A percentile compares a stretch with the other conserved stretches of the same genome.
Conservation (phyloP, 1,140 invertebrate genomes). For the Reticulitermes speratus region DNA sequence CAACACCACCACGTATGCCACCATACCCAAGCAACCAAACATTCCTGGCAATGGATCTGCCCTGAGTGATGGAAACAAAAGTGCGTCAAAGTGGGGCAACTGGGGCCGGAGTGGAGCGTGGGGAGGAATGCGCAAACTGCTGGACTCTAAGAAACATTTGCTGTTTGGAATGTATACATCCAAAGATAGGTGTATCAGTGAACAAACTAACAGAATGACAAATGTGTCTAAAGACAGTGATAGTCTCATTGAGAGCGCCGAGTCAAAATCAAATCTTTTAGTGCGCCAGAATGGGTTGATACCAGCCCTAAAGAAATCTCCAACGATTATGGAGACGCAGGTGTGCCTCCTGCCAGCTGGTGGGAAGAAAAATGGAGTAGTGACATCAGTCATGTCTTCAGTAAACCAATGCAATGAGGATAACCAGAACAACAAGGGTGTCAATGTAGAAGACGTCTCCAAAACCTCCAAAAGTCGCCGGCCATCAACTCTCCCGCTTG, state of each 20-base stretch:
- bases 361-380: conserved; percentile 42
- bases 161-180: conserved; percentile 11
- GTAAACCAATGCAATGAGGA: background rate
- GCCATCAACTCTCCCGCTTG: conserved; percentile 45
- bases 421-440: too few relatives aligned
- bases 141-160: conserved; percentile 24
- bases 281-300: conserved; percentile 21
- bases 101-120: conserved; percentile 35
- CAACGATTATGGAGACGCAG: conserved; percentile 52
- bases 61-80: conserved; percentile 34
- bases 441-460: background rate
- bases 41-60: conserved; percentile 39
- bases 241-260: background rate
- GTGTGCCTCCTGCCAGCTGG: conserved; percentile 36
- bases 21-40: conserved; percentile 57
- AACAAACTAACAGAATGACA: background rate
- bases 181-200: background rate
- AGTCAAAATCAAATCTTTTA: conserved; percentile 32
- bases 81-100: conserved; percentile 42
- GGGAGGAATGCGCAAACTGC: conserved; percentile 25
- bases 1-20: conserved; percentile 29
- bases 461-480: conserved; percentile 40
- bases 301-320: conserved; percentile 40
- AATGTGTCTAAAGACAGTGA: conserved; percentile 21
- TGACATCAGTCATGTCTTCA: conserved; percentile 41